Percentiles rank a stretch among this genome's conserved stretches.
These are phyloP conservation scores for Felis catus DNA, from an alignment of 2,113 vertebrate species.

Conservation along the genomic window F.catus_Fca126_mat1.0 CM031421.1:22079001-22079500, in stretches of 20 bases:
- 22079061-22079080: not conserved
- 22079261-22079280: conserved; percentile 46
- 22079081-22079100: not conserved
- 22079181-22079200: not conserved
- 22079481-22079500: conserved; percentile 81
- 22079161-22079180: conserved; percentile 3
- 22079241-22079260: conserved; percentile 27
- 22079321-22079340: conserved; percentile 81
- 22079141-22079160: not conserved
- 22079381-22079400: conserved; percentile 89
- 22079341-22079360: conserved; percentile 77
- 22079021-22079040: not conserved
- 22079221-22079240: not conserved
- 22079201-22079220: not conserved
- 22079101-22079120: not conserved
- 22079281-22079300: conserved; percentile 55
- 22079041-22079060: not conserved
- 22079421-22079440: conserved; percentile 87
- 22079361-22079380: conserved; percentile 86
- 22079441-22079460: conserved; percentile 96
- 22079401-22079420: conserved; percentile 99
- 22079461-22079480: conserved; percentile 84
- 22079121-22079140: not conserved
- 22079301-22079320: conserved; percentile 73
- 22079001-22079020: not conserved